Percentiles rank a stretch among this genome's conserved stretches.
These are phyloP conservation scores for Ibycter americanus DNA, from an alignment of 2,797 vertebrate genomes.

Conservation along the genomic window DNA sequence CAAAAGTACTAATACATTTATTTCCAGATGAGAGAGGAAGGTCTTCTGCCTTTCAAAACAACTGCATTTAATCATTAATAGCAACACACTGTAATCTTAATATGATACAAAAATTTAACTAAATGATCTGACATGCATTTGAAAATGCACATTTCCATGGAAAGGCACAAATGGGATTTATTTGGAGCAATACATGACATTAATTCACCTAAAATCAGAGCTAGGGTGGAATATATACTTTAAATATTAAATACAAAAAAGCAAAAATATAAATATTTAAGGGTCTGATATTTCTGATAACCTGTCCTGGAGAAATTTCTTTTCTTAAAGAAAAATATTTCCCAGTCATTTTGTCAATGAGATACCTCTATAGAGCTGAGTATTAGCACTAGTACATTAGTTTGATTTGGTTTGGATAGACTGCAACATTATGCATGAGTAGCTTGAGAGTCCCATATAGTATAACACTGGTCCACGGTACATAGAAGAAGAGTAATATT, in stretches of 20 bases:
- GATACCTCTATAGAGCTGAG: not conserved
- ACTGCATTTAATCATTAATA: not conserved
- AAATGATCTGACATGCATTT: not conserved
- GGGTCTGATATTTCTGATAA: not conserved
- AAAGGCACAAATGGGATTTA: not conserved
- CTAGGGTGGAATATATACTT: not conserved
- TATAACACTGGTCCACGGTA: not conserved
- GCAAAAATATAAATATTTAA: not conserved
- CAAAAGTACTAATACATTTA: not conserved
- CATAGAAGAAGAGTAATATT: not conserved
- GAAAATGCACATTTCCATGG: not conserved
- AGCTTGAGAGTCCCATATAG: not conserved
- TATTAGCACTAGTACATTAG: not conserved
- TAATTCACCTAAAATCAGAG: not conserved
- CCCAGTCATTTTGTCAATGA: not conserved
- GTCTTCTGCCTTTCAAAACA: not conserved
- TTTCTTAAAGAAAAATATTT: not conserved
- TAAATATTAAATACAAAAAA: not conserved
- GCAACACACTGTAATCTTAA: not conserved
- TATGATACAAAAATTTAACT: not conserved
- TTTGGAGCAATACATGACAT: not conserved
- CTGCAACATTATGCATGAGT: rapidly evolving
- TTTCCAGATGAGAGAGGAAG: not conserved
- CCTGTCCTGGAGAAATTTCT: not conserved
- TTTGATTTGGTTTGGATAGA: not conserved